phyloP scores from a whole-genome alignment of 1,140 invertebrate genomes.

The Bombus terrestris region DNA sequence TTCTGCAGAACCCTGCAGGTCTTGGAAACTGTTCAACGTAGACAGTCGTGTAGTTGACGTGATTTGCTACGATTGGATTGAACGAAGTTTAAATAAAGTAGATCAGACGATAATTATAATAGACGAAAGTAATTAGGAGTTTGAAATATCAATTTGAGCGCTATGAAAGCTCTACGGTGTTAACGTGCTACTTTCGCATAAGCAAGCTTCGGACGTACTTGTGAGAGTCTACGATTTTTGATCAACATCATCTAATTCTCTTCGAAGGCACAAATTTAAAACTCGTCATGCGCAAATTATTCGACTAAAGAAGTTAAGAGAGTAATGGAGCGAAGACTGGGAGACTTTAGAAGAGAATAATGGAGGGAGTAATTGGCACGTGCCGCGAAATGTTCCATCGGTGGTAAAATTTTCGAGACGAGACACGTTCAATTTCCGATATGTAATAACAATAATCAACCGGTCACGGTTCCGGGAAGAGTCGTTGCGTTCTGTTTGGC shows the following conservation, averaged over 20 bases:
- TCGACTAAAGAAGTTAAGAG: neutral
- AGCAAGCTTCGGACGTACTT: neutral
- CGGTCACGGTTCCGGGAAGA: conserved; percentile 44
- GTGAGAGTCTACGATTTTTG: neutral
- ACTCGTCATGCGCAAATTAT: neutral
- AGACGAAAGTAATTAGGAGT: no score
- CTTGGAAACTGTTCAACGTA: neutral
- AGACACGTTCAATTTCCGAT: conserved; percentile 7
- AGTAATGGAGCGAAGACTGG: neutral
- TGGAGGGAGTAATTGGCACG: conserved; percentile 40
- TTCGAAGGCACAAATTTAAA: neutral
- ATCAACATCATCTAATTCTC: neutral
- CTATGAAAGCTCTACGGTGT: no score
- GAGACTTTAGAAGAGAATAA: neutral
- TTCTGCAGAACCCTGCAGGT: no score
- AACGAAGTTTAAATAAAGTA: no score
- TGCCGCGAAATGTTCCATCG: conserved; percentile 18
- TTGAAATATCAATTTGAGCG: no score
- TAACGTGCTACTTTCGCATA: neutral
- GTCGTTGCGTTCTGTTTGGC: neutral
- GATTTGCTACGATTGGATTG: no score
- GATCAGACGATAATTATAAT: no score
- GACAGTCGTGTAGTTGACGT: no score
- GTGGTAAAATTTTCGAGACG: neutral
- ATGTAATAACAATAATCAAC: conserved; percentile 56